Conservation (phyloP, 2,797 vertebrate genomes). For the Podarcis lilfordi region DNA sequence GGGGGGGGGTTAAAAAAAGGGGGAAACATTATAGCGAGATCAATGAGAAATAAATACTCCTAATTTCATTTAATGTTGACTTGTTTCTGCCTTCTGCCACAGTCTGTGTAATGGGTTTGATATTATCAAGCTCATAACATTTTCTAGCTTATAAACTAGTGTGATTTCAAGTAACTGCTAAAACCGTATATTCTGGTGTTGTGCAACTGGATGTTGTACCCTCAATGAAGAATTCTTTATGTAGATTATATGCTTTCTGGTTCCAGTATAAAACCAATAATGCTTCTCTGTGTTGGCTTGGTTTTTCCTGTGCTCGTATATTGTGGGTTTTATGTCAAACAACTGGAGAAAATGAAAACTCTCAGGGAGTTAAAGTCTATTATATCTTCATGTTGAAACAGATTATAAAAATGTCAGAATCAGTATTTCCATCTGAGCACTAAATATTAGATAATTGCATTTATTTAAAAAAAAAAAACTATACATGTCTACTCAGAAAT, state of each 20-base stretch:
- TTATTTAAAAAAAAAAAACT: not conserved
- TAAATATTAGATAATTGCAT: not conserved
- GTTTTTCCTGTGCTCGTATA: not conserved
- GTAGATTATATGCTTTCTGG: not conserved
- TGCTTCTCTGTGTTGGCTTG: rapidly evolving
- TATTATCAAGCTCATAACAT: rapidly evolving
- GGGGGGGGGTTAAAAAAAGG: not conserved
- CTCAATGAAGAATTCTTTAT: rapidly evolving
- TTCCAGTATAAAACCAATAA: rapidly evolving
- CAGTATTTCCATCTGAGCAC: not conserved
- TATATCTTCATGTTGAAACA: not conserved
- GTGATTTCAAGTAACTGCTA: not conserved
- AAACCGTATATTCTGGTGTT: not conserved
- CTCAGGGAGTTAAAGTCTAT: not conserved
- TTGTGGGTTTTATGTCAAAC: not conserved
- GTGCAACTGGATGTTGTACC: not conserved
- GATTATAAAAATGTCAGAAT: not conserved
- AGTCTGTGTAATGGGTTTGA: not conserved
- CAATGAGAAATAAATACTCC: slow-evolving; percentile 17
- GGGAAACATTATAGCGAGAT: not conserved
- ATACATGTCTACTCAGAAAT: not conserved
- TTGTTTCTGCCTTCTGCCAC: slow-evolving; percentile 12
- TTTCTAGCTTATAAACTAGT: not conserved
- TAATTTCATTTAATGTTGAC: not conserved
- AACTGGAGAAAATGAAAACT: not conserved